phyloP scores from a whole-genome alignment of 2,113 vertebrate species.

The Pteronura brasiliensis region DNA sequence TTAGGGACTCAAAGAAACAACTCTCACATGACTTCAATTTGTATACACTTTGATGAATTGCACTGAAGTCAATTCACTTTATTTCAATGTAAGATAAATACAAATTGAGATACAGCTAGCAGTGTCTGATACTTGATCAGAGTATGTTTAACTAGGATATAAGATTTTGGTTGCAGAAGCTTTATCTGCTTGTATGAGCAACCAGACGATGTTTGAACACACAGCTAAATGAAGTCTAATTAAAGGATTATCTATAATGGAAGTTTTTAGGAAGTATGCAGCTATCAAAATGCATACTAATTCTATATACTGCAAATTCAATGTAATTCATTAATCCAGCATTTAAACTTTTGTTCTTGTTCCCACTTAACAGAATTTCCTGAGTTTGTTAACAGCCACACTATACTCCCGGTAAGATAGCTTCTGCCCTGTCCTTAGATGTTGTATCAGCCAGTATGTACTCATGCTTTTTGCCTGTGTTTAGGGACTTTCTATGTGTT shows the following conservation, averaged over 20 bases:
- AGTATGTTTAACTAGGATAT: slow-evolving; percentile 66
- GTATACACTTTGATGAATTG: slow-evolving; percentile 74
- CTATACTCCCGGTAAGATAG: fast-evolving
- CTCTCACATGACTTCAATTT: slow-evolving; percentile 74
- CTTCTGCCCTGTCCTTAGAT: neutral
- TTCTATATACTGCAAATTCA: neutral
- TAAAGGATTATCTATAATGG: slow-evolving; percentile 70
- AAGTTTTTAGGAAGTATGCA: neutral
- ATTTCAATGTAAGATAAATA: slow-evolving; percentile 78
- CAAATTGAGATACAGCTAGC: slow-evolving; percentile 56
- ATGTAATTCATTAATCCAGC: neutral
- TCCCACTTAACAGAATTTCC: neutral
- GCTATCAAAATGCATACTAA: neutral
- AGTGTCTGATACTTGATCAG: slow-evolving; percentile 59
- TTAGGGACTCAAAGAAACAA: slow-evolving; percentile 64
- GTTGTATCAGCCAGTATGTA: too few relatives aligned
- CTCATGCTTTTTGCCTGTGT: neutral
- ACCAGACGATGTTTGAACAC: slow-evolving; percentile 78
- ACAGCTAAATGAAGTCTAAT: slow-evolving; percentile 61
- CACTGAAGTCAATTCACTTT: slow-evolving; percentile 79
- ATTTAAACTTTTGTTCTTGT: neutral
- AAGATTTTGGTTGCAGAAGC: slow-evolving; percentile 71
- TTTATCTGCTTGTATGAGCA: slow-evolving; percentile 74
- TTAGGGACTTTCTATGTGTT: neutral
- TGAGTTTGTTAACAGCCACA: neutral